Evolutionary conservation across 2,888 invertebrate genomes (phyloP).

Genomic region (Palloptera scutellata): DNA sequence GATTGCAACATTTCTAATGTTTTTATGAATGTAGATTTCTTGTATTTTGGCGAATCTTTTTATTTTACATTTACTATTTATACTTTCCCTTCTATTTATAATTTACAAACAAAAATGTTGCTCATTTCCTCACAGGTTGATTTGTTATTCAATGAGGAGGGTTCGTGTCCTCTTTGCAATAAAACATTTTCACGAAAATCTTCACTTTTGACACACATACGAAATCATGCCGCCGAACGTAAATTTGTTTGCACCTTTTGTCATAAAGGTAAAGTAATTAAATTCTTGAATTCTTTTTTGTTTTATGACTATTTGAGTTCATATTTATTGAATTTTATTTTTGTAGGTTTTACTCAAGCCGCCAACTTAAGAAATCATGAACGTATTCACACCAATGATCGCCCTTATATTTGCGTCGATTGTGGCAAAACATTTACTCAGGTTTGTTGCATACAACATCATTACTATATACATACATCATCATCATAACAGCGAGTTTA

Average conservation of each 20-base stretch:
- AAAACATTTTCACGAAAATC: constrained; percentile 65
- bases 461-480: background rate
- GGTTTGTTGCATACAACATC: constrained; percentile 38
- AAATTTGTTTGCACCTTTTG: constrained; percentile 64
- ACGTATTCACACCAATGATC: constrained; percentile 64
- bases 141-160: constrained; percentile 64
- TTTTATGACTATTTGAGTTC: background rate
- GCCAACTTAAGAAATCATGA: constrained; percentile 65
- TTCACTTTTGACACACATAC: constrained; percentile 64
- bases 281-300: background rate
- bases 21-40: background rate
- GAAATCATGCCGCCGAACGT: constrained; percentile 64
- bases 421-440: constrained; percentile 65
- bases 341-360: constrained; percentile 63
- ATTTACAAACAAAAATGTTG: constrained; percentile 10
- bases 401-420: constrained; percentile 63
- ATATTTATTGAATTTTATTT: background rate
- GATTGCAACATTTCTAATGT: background rate
- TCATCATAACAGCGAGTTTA: too few species aligned
- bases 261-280: constrained; percentile 58
- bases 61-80: background rate
- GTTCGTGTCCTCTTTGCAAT: constrained; percentile 64
- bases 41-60: background rate
- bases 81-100: background rate
- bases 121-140: constrained; percentile 54